Conservation (phyloP, 2,113 vertebrate genomes). For the Cyprinus carpio region DNA sequence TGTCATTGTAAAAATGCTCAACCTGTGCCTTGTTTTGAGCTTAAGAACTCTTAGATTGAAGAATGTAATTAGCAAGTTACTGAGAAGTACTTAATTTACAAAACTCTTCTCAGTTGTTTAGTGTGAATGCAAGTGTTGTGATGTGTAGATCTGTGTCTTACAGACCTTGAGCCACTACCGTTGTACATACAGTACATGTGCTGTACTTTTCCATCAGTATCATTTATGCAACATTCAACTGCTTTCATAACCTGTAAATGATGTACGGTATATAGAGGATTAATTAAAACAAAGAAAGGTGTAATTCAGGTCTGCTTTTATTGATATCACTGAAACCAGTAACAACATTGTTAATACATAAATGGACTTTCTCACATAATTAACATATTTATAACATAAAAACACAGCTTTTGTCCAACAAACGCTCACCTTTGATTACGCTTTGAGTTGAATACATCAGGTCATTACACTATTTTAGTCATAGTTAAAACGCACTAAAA, state of each 20-base stretch:
- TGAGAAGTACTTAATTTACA: conserved; percentile 10
- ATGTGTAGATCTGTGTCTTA: not conserved
- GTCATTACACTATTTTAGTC: conserved; percentile 46
- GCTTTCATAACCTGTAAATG: not conserved
- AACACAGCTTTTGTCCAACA: conserved; percentile 48
- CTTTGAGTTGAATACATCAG: conserved; percentile 29
- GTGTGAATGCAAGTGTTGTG: not conserved
- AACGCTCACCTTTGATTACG: conserved; percentile 20
- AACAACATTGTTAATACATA: conserved; percentile 74
- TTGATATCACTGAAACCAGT: conserved; percentile 70
- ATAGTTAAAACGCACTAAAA: conserved; percentile 51
- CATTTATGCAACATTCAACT: not conserved
- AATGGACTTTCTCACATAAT: conserved; percentile 70
- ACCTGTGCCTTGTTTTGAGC: conserved; percentile 23
- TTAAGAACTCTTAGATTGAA: conserved; percentile 17
- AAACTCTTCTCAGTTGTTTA: not conserved
- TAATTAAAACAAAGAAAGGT: conserved; percentile 9
- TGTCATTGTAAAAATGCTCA: not conserved
- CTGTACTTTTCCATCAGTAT: conserved; percentile 8
- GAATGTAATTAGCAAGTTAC: conserved; percentile 10
- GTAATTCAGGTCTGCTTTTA: conserved; percentile 68
- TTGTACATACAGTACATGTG: conserved; percentile 28
- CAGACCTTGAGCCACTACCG: not conserved
- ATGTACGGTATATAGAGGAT: not conserved
- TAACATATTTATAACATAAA: conserved; percentile 58